Evolutionary conservation across 2,888 invertebrate species (phyloP).

Genomic region (Cecidostiba fungosa): DNA sequence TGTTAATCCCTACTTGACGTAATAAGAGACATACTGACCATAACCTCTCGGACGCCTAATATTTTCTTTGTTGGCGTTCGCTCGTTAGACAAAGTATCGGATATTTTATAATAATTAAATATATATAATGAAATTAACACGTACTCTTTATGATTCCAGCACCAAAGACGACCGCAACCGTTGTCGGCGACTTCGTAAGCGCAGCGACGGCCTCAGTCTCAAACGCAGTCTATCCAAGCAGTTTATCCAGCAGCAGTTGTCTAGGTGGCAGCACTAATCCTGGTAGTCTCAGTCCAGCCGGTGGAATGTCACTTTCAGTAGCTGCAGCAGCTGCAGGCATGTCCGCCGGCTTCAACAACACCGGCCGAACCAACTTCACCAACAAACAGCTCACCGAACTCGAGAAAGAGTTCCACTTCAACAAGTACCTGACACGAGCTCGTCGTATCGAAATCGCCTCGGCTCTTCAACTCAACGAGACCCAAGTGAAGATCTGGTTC

Average conservation of each 20-base stretch:
- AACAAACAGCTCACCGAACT: slow-evolving; percentile 99
- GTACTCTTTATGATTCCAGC: slow-evolving; percentile 71
- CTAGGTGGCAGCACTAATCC: neutral
- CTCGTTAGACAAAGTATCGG: too few relatives aligned
- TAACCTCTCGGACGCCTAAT: neutral
- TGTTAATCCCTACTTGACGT: slow-evolving; percentile 45
- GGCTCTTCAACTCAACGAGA: slow-evolving; percentile 97
- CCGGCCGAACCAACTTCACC: slow-evolving; percentile 98
- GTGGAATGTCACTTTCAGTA: slow-evolving; percentile 64
- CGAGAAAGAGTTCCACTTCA: slow-evolving; percentile 99
- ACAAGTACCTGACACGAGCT: slow-evolving; percentile 98
- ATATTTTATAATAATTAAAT: too few relatives aligned
- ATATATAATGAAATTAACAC: too few relatives aligned
- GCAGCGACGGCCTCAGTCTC: slow-evolving; percentile 65
- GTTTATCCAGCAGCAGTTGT: slow-evolving; percentile 69
- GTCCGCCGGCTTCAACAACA: slow-evolving; percentile 85
- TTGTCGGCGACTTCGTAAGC: slow-evolving; percentile 72
- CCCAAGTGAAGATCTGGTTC: slow-evolving; percentile 99
- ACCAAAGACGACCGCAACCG: slow-evolving; percentile 72
- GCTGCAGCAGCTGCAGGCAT: slow-evolving; percentile 56
- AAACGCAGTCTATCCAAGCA: slow-evolving; percentile 67
- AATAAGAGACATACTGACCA: slow-evolving; percentile 21
- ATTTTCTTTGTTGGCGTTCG: neutral
- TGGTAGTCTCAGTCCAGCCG: neutral
- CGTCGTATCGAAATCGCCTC: slow-evolving; percentile 98